Evolutionary conservation across 2,113 vertebrate species (phyloP).

Genomic region (Osmerus eperlanus): DNA sequence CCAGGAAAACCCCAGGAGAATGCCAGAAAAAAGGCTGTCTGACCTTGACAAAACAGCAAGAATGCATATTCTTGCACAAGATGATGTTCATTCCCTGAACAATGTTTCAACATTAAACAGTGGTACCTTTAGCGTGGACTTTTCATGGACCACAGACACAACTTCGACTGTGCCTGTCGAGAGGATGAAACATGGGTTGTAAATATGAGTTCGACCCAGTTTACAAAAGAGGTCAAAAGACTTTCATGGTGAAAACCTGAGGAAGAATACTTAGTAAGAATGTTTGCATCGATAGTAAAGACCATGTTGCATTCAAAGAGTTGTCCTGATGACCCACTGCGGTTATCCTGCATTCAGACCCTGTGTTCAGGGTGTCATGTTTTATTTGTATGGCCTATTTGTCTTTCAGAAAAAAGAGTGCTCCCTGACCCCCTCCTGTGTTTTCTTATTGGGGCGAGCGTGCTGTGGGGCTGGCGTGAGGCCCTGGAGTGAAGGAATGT

Average conservation of each 20-base stretch:
- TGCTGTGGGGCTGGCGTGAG: constrained; percentile 36
- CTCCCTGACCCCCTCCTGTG: constrained; percentile 53
- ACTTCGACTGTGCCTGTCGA: not conserved
- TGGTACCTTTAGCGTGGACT: not conserved
- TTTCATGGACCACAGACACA: no score
- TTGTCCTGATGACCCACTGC: constrained; percentile 2
- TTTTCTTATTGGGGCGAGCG: constrained; percentile 48
- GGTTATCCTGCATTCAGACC: constrained; percentile 25
- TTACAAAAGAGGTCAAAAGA: constrained; percentile 13
- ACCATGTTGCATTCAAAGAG: constrained; percentile 7
- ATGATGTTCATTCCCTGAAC: not conserved
- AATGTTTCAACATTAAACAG: not conserved
- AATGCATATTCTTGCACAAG: not conserved
- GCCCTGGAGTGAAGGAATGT: constrained; percentile 58
- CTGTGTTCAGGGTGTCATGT: constrained; percentile 43
- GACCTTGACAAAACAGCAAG: not conserved
- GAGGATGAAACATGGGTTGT: not conserved
- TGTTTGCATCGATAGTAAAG: constrained; percentile 4
- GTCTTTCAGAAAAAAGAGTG: constrained; percentile 49
- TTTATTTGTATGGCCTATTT: constrained; percentile 61
- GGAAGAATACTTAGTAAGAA: not conserved
- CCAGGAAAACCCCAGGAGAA: not conserved
- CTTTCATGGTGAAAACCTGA: constrained; percentile 11
- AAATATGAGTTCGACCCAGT: not conserved
- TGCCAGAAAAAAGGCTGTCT: constrained; percentile 1